These are phyloP conservation scores for Aspidoscelis tigris DNA, from an alignment of 2,113 vertebrate genomes.

Conservation along the genomic window DNA sequence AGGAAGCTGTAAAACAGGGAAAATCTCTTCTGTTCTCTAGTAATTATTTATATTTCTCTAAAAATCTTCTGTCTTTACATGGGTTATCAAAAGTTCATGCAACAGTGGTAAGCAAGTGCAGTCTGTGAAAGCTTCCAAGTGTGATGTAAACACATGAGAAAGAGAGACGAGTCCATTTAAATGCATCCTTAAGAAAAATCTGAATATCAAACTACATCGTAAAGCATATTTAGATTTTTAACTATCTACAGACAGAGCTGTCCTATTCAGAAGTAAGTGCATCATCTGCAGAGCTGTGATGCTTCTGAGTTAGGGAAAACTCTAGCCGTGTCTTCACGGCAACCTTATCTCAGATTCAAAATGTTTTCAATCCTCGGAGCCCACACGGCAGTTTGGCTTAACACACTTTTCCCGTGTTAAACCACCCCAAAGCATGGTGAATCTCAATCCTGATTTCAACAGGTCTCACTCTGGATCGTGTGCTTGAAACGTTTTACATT, in stretches of 20 bases:
- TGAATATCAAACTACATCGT: background rate
- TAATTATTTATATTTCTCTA: background rate
- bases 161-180: background rate
- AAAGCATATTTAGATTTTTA: background rate
- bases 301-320: slow-evolving; percentile 5
- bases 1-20: background rate
- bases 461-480: too few relatives aligned
- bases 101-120: background rate
- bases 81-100: background rate
- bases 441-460: too few relatives aligned
- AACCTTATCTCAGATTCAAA: too few relatives aligned
- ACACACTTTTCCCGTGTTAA: too few relatives aligned
- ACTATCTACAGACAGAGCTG: background rate
- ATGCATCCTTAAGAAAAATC: background rate
- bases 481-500: too few relatives aligned
- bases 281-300: slow-evolving; percentile 10
- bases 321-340: too few relatives aligned
- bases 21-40: background rate
- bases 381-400: too few relatives aligned
- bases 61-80: background rate
- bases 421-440: too few relatives aligned
- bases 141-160: background rate
- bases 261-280: slow-evolving; percentile 5
- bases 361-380: too few relatives aligned
- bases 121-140: background rate